A percentile compares a stretch with the other conserved stretches of the same genome.
Conservation (phyloP, 2,797 vertebrate species). For the Phalloptychus januarius region DNA sequence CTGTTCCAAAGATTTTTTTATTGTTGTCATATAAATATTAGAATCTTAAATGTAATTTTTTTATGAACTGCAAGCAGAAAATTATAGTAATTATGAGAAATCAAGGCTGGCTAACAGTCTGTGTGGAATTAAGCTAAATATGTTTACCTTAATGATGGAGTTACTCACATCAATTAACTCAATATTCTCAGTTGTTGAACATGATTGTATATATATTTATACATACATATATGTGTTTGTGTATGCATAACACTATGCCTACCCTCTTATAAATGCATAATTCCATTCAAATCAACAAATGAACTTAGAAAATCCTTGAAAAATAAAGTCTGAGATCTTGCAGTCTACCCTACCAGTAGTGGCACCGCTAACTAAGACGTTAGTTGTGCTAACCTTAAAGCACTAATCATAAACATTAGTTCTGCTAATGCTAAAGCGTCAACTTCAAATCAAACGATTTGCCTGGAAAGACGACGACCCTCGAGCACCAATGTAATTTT, state of each 20-base stretch:
- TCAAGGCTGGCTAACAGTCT: neutral
- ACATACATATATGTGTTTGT: too few relatives aligned
- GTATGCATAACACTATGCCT: neutral
- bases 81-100: neutral
- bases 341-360: neutral
- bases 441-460: too few relatives aligned
- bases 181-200: neutral
- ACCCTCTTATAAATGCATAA: neutral
- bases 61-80: neutral
- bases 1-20: neutral
- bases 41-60: neutral
- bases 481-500: too few relatives aligned
- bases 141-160: neutral
- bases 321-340: neutral
- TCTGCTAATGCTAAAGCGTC: too few relatives aligned
- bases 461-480: too few relatives aligned
- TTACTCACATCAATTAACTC: neutral
- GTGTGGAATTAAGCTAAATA: neutral
- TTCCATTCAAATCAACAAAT: neutral
- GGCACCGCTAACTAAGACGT: neutral
- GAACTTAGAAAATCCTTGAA: neutral
- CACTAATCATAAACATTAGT: too few relatives aligned
- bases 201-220: neutral
- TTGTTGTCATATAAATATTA: neutral
- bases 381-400: neutral